Base-by-base conservation (phyloP, 2,113 vertebrate species). In the Paradisaea rubra region DNA sequence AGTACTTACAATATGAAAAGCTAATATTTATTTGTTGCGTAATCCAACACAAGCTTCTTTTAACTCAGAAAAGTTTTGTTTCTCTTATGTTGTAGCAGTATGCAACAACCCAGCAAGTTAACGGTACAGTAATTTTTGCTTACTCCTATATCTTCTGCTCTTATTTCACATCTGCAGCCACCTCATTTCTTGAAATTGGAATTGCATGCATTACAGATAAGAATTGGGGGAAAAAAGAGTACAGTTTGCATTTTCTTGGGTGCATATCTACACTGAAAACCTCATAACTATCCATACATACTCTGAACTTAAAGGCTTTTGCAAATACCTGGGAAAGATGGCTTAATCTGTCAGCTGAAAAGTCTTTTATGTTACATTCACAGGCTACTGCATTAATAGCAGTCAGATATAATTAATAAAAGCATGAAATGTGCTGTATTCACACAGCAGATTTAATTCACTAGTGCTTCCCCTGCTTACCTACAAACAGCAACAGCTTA, bases 1-100 rank as follows among this genome's bases (percentile, higher is more conserved):
- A 91, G 72, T 83, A 88, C 27, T 91, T 90, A 41, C 3, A 88
- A 82, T 31, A 94, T 35, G 52, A 90, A 95, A 93, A 93, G 44
- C 71, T 77, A 91, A 59, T 91, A 88, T 94, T 94, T 81, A 79
- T 68, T 56, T 76, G 53, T 88, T 94, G 92, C 13, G 1, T 81
- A 93, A 95, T 88, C 86, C 68, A 71, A 20, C 30, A 45, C 69
- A 83, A 94, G 22, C 79, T 78, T 89, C 80, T 82, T 82, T 80
- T 59, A 74, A 81, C 27, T 73, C 56, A 59, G 20, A 17, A 14
- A 61, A 81, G 76, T 83, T 91, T 64, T 85, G 20, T 73, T 94
- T 70, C 47, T 60, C 6, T 49, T 68, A 39, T 5, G 27, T 30
- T 70, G 59, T 64, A 69, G 64, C 21, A 31, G 25, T 8, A 77